Base-by-base conservation (phyloP, 1,140 invertebrate species). In the Drosophila paulistorum region DNA sequence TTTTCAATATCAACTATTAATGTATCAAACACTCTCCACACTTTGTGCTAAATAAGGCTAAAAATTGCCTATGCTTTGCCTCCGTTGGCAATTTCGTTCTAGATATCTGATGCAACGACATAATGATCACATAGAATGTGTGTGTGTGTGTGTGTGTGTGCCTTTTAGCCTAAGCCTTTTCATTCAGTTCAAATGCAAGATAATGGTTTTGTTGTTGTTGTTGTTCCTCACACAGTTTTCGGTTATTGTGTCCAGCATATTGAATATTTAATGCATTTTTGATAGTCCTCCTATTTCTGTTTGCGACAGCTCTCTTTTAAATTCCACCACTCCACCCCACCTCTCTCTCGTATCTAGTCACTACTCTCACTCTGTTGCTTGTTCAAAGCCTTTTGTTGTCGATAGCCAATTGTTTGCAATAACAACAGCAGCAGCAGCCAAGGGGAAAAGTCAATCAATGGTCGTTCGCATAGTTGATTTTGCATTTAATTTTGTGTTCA, bases 181-280 rank as follows among this genome's bases (percentile, higher is more conserved):
- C 45, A 23, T 51, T 51, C 20, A 23, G 45, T 20, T 3, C 17
- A 51, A 10, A 7, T 23, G 2, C 20, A 51, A 23, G 17, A 48
- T 48, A 48, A 51, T 51, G 20, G 7, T 20, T 23, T 48, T 20
- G 35, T 20, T 48, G 9, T 48, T 51, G 9, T 51, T 23, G 45
- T 51, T 51, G 17, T 20, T 30, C 3, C 30, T 30, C 30, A 30
- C 20, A 23, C 17, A 20, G 17, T 20, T 33, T 64, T n/a, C 39
- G 20, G 10, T 41, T 61, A 45, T 59, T 48, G 51, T 71, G 72
- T 37, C 30, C 26, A 62, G 64, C 70, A 73, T 74, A 74, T 75
- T 76, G 73, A 69, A 76, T 70, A 54, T 65, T 77, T 70, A 77
- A 77, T 77, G 74, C 66, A 76, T 39, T 68, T 55, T 39, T 77